phyloP scores from a whole-genome alignment of 2,113 vertebrate genomes.

The Pterocles orientalis region DNA sequence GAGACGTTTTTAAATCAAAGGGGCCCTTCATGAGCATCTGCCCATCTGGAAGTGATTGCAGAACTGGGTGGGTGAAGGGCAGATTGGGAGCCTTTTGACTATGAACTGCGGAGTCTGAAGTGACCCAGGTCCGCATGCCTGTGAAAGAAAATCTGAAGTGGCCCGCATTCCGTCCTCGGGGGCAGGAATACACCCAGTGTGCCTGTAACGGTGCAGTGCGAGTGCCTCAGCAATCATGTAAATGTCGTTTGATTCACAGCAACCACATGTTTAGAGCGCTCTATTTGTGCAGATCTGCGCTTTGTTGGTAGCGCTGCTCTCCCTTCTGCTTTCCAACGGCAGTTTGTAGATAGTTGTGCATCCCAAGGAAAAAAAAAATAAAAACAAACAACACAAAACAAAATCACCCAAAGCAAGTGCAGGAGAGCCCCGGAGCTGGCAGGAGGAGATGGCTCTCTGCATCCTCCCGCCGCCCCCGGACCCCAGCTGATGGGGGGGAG shows the following conservation, averaged over 20 bases:
- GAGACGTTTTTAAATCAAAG: slow-evolving; percentile 51
- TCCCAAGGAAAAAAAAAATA: background rate
- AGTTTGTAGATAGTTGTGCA: background rate
- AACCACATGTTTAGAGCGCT: fast-evolving
- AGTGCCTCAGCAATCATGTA: background rate
- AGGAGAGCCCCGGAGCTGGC: background rate
- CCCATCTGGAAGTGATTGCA: slow-evolving; percentile 42
- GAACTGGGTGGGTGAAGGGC: background rate
- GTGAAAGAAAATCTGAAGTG: too few species aligned
- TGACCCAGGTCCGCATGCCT: fast-evolving
- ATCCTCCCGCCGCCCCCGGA: background rate
- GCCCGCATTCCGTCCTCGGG: fast-evolving
- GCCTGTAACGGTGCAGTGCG: fast-evolving
- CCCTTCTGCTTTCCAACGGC: background rate
- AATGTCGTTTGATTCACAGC: fast-evolving
- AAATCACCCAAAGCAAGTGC: fast-evolving
- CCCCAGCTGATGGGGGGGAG: background rate
- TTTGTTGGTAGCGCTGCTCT: background rate
- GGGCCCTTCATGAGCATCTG: slow-evolving; percentile 42
- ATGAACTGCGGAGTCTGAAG: background rate
- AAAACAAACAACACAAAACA: too few species aligned
- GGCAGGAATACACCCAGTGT: fast-evolving
- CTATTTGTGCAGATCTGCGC: fast-evolving
- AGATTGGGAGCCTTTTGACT: background rate
- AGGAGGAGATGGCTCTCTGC: fast-evolving